Conservation (phyloP, 2,797 vertebrate genomes). For the Euthynnus affinis region DNA sequence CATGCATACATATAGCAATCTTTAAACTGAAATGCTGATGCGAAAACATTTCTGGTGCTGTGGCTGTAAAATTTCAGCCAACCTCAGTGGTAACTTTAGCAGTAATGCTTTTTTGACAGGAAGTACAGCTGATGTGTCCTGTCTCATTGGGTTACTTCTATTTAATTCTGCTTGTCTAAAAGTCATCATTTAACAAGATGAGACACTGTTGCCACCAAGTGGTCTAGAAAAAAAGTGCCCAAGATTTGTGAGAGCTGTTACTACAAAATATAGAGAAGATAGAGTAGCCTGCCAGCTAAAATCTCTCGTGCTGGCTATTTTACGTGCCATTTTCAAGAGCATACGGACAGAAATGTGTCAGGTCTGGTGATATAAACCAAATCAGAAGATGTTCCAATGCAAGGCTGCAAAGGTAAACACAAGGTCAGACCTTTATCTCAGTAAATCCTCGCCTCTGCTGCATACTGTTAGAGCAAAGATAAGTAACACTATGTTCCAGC, state of each 20-base stretch:
- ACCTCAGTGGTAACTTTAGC: neutral
- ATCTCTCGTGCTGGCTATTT: neutral
- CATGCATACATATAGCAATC: neutral
- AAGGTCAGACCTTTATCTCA: slow-evolving; percentile 38
- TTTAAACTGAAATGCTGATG: slow-evolving; percentile 2
- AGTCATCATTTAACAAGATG: slow-evolving; percentile 41
- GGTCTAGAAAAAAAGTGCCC: slow-evolving; percentile 57
- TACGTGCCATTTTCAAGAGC: slow-evolving; percentile 15
- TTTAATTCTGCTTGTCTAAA: slow-evolving; percentile 14
- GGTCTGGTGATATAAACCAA: neutral
- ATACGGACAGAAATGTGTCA: slow-evolving; percentile 3
- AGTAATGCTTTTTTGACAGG: neutral
- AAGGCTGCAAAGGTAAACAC: slow-evolving; percentile 31
- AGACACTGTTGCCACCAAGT: slow-evolving; percentile 86
- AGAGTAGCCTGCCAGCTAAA: neutral
- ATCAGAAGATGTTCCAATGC: slow-evolving; percentile 5
- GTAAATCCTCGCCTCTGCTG: slow-evolving; percentile 6
- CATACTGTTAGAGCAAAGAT: neutral
- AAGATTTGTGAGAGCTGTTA: slow-evolving; percentile 3
- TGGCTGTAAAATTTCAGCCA: neutral
- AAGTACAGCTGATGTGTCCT: neutral
- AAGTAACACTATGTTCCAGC: neutral
- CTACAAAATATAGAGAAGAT: slow-evolving; percentile 1
- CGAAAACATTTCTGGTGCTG: neutral
- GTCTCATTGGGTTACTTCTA: slow-evolving; percentile 19